Conservation (phyloP, 2,888 invertebrate species). For the Noctua janthina region DNA sequence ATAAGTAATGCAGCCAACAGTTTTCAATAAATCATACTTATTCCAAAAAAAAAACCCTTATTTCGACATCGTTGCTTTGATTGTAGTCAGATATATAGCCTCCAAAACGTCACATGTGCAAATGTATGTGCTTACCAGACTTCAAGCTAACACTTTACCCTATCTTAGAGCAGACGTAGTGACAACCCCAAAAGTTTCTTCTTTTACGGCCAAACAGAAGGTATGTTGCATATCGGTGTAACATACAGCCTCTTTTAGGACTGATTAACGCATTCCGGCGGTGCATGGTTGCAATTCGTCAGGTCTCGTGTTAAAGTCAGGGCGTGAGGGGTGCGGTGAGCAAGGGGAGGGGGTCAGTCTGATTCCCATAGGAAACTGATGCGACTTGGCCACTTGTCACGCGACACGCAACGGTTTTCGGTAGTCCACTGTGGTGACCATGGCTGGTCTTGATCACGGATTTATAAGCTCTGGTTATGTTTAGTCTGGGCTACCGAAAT, state of each 20-base stretch:
- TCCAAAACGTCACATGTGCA: neutral
- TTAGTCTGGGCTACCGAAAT: neutral
- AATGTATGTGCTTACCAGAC: neutral
- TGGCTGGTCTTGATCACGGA: neutral
- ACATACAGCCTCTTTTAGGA: conserved; percentile 60
- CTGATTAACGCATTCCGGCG: conserved; percentile 78
- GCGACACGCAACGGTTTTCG: conserved; percentile 76
- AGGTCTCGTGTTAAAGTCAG: conserved; percentile 46
- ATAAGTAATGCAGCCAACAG: neutral
- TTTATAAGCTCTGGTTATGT: neutral
- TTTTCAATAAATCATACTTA: neutral
- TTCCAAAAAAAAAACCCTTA: neutral
- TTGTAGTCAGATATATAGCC: neutral
- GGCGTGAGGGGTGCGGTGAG: neutral
- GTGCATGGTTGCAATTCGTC: conserved; percentile 76
- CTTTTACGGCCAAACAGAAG: no score
- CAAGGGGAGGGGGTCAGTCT: conserved; percentile 16
- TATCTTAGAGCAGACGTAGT: neutral
- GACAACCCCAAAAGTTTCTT: neutral
- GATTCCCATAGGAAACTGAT: conserved; percentile 82
- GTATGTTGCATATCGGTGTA: conserved; percentile 39
- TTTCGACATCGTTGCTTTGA: neutral
- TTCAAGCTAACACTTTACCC: no score
- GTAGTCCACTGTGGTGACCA: conserved; percentile 72
- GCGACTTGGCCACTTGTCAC: conserved; percentile 73